Evolutionary conservation across 2,113 vertebrate genomes (phyloP), one percentile per base, ranked within the genome.

Genomic region (Anarrhichthys ocellatus): DNA sequence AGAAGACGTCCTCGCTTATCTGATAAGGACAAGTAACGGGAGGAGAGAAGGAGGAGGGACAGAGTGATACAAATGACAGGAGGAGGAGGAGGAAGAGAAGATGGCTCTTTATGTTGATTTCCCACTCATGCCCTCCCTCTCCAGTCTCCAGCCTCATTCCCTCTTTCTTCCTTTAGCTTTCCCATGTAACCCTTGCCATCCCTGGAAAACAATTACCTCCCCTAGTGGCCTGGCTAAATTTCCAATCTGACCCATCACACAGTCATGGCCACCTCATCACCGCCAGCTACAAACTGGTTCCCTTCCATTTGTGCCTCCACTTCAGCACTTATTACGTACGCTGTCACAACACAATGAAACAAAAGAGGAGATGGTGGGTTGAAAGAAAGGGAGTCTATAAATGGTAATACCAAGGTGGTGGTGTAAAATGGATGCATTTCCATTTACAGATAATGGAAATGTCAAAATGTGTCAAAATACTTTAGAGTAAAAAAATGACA

Each of bases 181-280:
- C 14, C 64, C 52, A 10, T 80, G 78, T 87, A 90, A 91, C 87
- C 88, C 76, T 80, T 81, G 80, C 79, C 78, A 73, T 81, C 83
- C 78, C 73, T 86, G 85, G 90, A 91, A 93, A 92, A 92, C 90
- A 90, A 92, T 91, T 91, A 91, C 88, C 64, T 84, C 78, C 78
- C 32, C 69, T n/a, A 32, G 73, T 68, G 73, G 85, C 79, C 76
- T 68, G 36, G 69, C 76, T 73, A 83, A 69, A 92, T 90, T 88
- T 89, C 83, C 85, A 90, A 92, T 90, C 83, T 88, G 85, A 92
- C 87, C 85, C 85, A 81, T 85, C 80, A 73, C 73, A 83, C 70
- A 89, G 78, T 87, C 83, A 82, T 1, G 62, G 75, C 80, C 85
- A 91, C 80, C 81, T 91, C 89, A 91, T 91, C 85, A 81, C 73